Conservation (phyloP, 2,113 vertebrate species). For the Indri indri region DNA sequence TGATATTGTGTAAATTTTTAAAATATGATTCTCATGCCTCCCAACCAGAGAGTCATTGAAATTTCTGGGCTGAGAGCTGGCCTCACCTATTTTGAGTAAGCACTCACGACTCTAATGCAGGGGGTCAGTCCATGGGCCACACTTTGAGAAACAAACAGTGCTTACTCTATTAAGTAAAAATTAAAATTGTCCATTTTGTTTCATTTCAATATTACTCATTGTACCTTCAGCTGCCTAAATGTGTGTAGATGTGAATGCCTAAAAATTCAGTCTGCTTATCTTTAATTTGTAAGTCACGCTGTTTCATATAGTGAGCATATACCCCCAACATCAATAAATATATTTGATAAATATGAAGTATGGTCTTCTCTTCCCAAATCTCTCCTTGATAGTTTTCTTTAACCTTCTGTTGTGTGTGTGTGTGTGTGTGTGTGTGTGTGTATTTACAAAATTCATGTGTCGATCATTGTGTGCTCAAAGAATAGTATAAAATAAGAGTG, state of each 20-base stretch:
- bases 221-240: not conserved
- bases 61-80: not conserved
- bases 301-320: not conserved
- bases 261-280: not conserved
- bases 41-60: not conserved
- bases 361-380: not conserved
- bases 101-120: not conserved
- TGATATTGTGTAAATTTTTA: not conserved
- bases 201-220: conserved; percentile 30
- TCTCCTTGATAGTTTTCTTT: not conserved
- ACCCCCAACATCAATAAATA: not conserved
- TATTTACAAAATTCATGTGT: not conserved
- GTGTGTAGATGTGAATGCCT: not conserved
- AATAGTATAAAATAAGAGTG: not conserved
- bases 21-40: not conserved
- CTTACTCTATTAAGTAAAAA: not conserved
- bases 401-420: not conserved
- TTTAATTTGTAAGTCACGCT: not conserved
- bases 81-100: not conserved
- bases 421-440: not conserved
- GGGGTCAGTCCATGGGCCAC: not conserved
- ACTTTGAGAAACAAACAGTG: not conserved
- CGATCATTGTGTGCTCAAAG: not conserved
- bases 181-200: conserved; percentile 25
- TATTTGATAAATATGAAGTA: not conserved